Evolutionary conservation across 2,797 vertebrate genomes (phyloP), one percentile per base, ranked within the genome.

Genomic region (Gymnothorax javanicus): DNA sequence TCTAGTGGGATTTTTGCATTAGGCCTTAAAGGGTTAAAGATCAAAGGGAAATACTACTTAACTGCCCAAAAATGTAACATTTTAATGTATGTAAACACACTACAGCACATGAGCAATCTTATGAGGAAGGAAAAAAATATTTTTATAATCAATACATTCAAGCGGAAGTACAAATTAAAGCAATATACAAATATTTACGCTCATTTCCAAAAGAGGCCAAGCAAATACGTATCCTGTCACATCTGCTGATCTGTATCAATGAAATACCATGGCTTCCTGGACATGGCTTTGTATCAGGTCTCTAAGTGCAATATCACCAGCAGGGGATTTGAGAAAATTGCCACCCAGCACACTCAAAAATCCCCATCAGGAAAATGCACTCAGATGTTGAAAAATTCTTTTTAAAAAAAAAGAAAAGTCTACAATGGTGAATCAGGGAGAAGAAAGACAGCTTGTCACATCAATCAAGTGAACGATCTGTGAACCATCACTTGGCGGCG

Each of bases 401-500:
- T 83, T 87, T 25, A 52, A 50, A 33, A 7, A 52, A 84, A 77
- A 50, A 33, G 12, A 52, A 84, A 77, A 50, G n/a, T 64, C 57
- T 27, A 56, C 56, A 73, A n/a, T 50, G 83, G 27, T 84, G n/a
- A 60, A 52, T 57, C 17, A 50, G 8, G 11, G 20, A 84, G 84
- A 25, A 43, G 27, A 73, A 84, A 64, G 58, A 56, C 69, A 60
- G 23, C 83, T 79, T 79, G 83, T 84, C 58, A 81, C 17, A 67
- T 17, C 43, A 33, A 73, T 73, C 7, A 33, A 83, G 71, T 73
- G 64, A 86, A 83, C 56, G 84, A 6, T 77, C 50, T 43, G 73
- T 15, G 50, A 50, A 27, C 33, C 73, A 17, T 77, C 84, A 71
- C 52, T 17, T 56, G 7, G 3, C 12, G 58, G 69, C 11, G 6